phyloP scores from a whole-genome alignment of 2,113 vertebrate species.

The Acanthochromis polyacanthus region DNA sequence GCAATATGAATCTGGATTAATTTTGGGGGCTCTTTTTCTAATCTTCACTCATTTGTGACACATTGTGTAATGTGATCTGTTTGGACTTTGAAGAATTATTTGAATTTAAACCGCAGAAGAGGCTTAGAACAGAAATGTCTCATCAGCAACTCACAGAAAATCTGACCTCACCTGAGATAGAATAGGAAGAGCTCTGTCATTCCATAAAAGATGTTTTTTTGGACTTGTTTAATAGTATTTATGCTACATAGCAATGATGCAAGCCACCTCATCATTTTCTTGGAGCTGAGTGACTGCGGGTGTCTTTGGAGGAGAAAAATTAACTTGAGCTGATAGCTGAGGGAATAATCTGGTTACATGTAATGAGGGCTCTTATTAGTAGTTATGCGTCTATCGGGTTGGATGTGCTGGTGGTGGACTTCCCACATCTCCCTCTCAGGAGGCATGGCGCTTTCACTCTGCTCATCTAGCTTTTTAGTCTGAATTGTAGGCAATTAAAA shows the following conservation, averaged over 20 bases:
- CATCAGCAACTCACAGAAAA: neutral
- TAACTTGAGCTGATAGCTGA: slow-evolving; percentile 34
- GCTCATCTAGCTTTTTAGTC: slow-evolving; percentile 68
- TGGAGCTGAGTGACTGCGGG: slow-evolving; percentile 15
- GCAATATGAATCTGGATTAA: neutral
- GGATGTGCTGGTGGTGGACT: slow-evolving; percentile 66
- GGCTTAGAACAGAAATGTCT: neutral
- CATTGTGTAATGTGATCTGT: neutral
- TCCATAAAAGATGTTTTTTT: slow-evolving; percentile 39
- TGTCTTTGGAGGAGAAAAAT: slow-evolving; percentile 44
- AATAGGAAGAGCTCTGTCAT: slow-evolving; percentile 10
- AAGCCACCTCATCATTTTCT: slow-evolving; percentile 34
- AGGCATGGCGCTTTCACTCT: slow-evolving; percentile 48
- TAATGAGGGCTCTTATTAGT: slow-evolving; percentile 75
- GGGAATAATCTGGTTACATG: slow-evolving; percentile 76
- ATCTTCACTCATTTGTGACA: neutral
- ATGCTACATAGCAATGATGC: neutral
- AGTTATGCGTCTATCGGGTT: slow-evolving; percentile 70
- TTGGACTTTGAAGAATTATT: neutral
- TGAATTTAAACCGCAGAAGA: neutral
- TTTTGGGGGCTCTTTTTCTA: neutral
- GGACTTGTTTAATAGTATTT: slow-evolving; percentile 35
- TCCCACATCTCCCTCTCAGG: slow-evolving; percentile 67
- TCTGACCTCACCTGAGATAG: neutral
- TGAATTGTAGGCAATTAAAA: slow-evolving; percentile 81